phyloP scores from a whole-genome alignment of 2,113 vertebrate genomes.

The Tiliqua scincoides region DNA sequence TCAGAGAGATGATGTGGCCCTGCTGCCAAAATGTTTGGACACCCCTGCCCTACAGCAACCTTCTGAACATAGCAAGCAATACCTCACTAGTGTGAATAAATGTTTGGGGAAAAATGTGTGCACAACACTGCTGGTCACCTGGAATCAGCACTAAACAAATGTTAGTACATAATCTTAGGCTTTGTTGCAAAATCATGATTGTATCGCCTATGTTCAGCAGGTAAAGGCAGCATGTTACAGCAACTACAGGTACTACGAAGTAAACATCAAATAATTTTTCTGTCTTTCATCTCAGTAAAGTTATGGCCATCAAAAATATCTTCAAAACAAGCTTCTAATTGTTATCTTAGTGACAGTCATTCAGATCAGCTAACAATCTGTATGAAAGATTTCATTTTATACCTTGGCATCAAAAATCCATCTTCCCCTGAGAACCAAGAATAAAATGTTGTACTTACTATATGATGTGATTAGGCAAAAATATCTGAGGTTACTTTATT shows the following conservation, averaged over 20 bases:
- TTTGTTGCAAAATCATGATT: slow-evolving; percentile 45
- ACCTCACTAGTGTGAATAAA: slow-evolving; percentile 49
- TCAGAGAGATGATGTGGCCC: no score
- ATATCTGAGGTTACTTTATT: slow-evolving; percentile 48
- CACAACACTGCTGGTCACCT: slow-evolving; percentile 58
- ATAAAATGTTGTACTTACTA: slow-evolving; percentile 52
- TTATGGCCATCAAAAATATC: neutral
- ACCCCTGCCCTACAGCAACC: slow-evolving; percentile 41
- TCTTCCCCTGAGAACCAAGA: slow-evolving; percentile 55
- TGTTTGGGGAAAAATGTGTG: slow-evolving; percentile 42
- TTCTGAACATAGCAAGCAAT: slow-evolving; percentile 60
- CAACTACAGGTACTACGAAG: slow-evolving; percentile 26
- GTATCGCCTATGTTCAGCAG: slow-evolving; percentile 47
- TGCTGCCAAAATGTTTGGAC: no score
- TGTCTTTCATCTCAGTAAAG: slow-evolving; percentile 22
- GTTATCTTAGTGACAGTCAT: slow-evolving; percentile 24
- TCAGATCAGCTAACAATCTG: slow-evolving; percentile 42
- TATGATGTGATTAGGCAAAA: slow-evolving; percentile 53
- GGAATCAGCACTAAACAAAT: slow-evolving; percentile 57
- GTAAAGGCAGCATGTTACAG: slow-evolving; percentile 13
- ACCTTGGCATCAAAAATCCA: slow-evolving; percentile 50
- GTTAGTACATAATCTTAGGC: slow-evolving; percentile 54
- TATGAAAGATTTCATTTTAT: slow-evolving; percentile 62
- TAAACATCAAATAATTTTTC: slow-evolving; percentile 33
- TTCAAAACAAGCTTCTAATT: neutral